Conservation (phyloP, 2,113 vertebrate species). For the Passer domesticus region DNA sequence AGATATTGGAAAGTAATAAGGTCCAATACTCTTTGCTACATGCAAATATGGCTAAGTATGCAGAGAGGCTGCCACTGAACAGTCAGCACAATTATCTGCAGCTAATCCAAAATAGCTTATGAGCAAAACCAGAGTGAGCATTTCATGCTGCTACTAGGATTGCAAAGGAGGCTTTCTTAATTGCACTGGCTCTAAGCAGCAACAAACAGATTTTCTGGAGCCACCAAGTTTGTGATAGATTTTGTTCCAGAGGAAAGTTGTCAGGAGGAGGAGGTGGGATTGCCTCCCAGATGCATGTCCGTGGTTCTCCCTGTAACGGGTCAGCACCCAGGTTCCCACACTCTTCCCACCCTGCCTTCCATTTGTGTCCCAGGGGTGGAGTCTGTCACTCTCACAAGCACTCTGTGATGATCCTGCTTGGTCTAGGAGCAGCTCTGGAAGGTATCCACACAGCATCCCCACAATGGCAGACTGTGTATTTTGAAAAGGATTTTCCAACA, state of each 20-base stretch:
- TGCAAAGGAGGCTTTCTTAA: not conserved
- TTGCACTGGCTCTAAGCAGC: not conserved
- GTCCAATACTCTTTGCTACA: not conserved
- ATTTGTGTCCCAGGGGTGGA: not conserved
- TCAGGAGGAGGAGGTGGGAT: not conserved
- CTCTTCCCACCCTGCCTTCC: not conserved
- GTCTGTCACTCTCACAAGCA: not conserved
- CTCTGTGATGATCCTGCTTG: not conserved
- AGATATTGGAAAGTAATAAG: not conserved
- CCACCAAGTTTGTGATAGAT: not conserved
- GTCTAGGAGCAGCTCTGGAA: constrained; percentile 16
- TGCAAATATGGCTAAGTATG: not conserved
- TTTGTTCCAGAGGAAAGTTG: not conserved
- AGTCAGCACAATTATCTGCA: not conserved
- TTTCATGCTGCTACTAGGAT: not conserved
- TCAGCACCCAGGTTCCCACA: not conserved
- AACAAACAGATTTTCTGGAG: not conserved
- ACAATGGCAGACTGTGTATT: not conserved
- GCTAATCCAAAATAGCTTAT: constrained; percentile 5
- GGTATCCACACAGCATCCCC: not conserved
- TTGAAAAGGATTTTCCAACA: not conserved
- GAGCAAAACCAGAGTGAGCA: constrained; percentile 10
- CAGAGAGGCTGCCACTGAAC: not conserved
- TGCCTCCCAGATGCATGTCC: accelerated
- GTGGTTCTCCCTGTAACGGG: accelerated